Base-by-base conservation (phyloP, 2,113 vertebrate species). In the Neotoma lepida region DNA sequence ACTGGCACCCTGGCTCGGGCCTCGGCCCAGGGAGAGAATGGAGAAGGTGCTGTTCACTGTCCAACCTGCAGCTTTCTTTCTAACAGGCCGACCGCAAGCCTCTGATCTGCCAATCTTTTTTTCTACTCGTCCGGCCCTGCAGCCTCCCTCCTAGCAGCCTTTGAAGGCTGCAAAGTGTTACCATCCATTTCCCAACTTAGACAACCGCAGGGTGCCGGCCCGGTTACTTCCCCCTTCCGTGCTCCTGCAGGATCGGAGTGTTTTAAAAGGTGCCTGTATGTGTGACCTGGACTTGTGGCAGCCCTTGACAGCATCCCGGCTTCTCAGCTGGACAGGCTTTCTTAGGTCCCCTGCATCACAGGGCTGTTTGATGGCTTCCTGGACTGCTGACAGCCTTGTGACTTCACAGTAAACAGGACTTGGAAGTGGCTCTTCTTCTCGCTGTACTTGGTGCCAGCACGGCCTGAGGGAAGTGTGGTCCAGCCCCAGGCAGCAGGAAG, bases 171-270 rank as follows among this genome's bases (percentile, higher is more conserved):
- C 30, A 15, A 33, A 39, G 17, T 0, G 1, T 15, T 3, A 2
- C 0, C 30, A 0, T 63, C 28, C 0, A 5, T 41, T 44, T 14
- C 6, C 22, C 44, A 2, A 26, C 3, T 1, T 10, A 33, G 54
- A 33, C 30, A 15, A 9, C 8, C 0, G 26, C n/a, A 41, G 33
- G 0, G 0, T 10, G n/a, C 35, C 1, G 0, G 26, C 20, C 24
- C 4, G 28, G 64, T 14, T 24, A 4, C 44, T 9, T 44, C 33
- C 73, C 28, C 39, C 66, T 46, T 46, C 2, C 1, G 2, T 0
- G 2, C 15, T 58, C 84, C 77, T 41, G 14, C 1, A 2, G 61
- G 54, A 6, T 10, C 3, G 0, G 9, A 30, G 51, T n/a, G 15
- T 64, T 77, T 44, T 54, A 39, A 76, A 73, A 39, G 74, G 49